These are phyloP conservation scores for Castor canadensis DNA, from an alignment of 2,113 vertebrate genomes.

Conservation along the genomic window DNA sequence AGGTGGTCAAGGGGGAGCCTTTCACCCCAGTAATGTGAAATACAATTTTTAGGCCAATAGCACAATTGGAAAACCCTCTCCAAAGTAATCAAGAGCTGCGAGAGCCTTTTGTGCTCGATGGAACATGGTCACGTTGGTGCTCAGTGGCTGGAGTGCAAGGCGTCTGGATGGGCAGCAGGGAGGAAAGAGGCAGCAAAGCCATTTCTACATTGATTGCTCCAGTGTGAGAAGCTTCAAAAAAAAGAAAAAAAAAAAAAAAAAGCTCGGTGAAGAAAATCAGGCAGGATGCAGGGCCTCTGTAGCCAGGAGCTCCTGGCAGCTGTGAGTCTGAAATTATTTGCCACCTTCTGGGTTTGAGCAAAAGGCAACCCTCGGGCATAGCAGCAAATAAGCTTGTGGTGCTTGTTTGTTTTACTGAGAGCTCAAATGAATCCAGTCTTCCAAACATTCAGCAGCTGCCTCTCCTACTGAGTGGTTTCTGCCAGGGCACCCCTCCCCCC, in stretches of 20 bases:
- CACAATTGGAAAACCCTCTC: neutral
- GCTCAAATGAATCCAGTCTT: rapidly evolving
- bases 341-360: neutral
- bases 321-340: rapidly evolving
- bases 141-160: neutral
- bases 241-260: too few relatives aligned
- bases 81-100: neutral
- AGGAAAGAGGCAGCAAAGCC: rapidly evolving
- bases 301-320: neutral
- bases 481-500: neutral
- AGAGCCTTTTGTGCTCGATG: neutral
- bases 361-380: neutral
- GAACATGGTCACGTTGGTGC: neutral
- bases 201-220: neutral
- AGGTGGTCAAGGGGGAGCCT: neutral
- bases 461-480: rapidly evolving
- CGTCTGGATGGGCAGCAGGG: neutral
- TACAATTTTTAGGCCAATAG: neutral
- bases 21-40: neutral
- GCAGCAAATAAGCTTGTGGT: neutral
- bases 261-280: neutral
- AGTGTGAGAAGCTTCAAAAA: neutral
- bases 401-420: neutral
- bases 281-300: rapidly evolving
- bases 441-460: rapidly evolving